These are phyloP conservation scores for Caenorhabditis doughertyi DNA, from an alignment of 2,888 invertebrate genomes.

Conservation along the genomic window DNA sequence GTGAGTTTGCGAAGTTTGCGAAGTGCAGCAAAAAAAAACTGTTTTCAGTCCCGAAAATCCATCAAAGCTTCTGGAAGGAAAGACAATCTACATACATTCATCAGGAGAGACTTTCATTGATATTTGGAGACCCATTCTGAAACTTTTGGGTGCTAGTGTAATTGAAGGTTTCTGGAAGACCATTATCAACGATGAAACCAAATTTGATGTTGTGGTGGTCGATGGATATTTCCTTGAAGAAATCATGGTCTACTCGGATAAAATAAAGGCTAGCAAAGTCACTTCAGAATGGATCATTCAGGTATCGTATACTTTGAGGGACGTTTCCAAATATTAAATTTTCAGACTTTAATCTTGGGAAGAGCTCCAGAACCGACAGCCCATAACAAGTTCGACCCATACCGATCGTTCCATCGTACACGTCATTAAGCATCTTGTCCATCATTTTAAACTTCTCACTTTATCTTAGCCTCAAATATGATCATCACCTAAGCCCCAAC, in stretches of 20 bases:
- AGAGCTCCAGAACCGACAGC: slow-evolving; percentile 9
- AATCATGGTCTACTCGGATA: slow-evolving; percentile 77
- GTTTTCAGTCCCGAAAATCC: slow-evolving; percentile 71
- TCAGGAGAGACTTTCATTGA: slow-evolving; percentile 69
- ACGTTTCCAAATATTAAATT: background rate
- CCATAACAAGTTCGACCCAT: slow-evolving; percentile 47
- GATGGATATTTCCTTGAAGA: slow-evolving; percentile 82
- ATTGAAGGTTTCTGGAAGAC: slow-evolving; percentile 24
- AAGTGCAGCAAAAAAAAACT: background rate
- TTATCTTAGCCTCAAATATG: too few relatives aligned
- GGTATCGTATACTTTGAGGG: too few relatives aligned
- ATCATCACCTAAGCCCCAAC: too few relatives aligned
- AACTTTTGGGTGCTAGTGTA: slow-evolving; percentile 75
- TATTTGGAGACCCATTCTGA: slow-evolving; percentile 81
- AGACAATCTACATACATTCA: slow-evolving; percentile 75
- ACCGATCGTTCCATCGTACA: slow-evolving; percentile 26
- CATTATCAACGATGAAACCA: slow-evolving; percentile 25
- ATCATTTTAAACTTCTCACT: slow-evolving; percentile 5
- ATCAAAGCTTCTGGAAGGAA: slow-evolving; percentile 72
- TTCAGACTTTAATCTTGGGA: slow-evolving; percentile 52
- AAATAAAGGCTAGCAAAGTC: slow-evolving; percentile 51
- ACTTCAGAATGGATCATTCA: slow-evolving; percentile 81
- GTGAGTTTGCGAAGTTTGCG: slow-evolving; percentile 59
- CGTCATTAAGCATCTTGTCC: background rate
- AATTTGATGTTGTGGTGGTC: slow-evolving; percentile 83